A percentile compares a stretch with the other conserved stretches of the same genome.
phyloP scores from a whole-genome alignment of 2,888 invertebrate species.

The Dryocosmus kuriphilus region DNA sequence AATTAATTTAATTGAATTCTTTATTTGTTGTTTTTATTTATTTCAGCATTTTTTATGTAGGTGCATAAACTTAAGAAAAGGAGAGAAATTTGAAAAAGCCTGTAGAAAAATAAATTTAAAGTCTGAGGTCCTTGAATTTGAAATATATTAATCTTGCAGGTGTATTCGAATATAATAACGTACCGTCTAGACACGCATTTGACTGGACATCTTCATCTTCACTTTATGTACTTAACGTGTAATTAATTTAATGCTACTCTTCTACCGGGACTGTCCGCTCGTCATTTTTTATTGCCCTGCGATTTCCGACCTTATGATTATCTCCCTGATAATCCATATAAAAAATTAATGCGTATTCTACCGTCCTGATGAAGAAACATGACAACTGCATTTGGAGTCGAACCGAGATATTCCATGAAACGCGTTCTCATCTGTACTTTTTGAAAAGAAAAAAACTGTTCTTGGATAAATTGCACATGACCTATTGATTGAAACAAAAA shows the following conservation, averaged over 20 bases:
- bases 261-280: slow-evolving; percentile 4
- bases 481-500: no score
- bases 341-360: not conserved
- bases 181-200: slow-evolving; percentile 5
- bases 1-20: not conserved
- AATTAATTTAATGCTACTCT: slow-evolving; percentile 34
- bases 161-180: slow-evolving; percentile 1
- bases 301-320: slow-evolving; percentile 15
- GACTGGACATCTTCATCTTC: slow-evolving; percentile 13
- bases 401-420: no score
- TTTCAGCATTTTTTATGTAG: not conserved
- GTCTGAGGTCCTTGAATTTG: not conserved
- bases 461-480: no score
- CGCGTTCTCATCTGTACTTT: no score
- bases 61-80: not conserved
- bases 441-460: no score
- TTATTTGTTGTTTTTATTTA: not conserved
- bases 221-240: slow-evolving; percentile 22
- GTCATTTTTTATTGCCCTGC: slow-evolving; percentile 10
- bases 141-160: not conserved
- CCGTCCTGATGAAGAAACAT: no score
- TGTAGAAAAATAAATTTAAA: not conserved
- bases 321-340: not conserved
- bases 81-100: not conserved
- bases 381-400: no score